A percentile compares a stretch with the other conserved stretches of the same genome.
Conservation (phyloP, 2,888 invertebrate species). For the Dioctria rufipes region DNA sequence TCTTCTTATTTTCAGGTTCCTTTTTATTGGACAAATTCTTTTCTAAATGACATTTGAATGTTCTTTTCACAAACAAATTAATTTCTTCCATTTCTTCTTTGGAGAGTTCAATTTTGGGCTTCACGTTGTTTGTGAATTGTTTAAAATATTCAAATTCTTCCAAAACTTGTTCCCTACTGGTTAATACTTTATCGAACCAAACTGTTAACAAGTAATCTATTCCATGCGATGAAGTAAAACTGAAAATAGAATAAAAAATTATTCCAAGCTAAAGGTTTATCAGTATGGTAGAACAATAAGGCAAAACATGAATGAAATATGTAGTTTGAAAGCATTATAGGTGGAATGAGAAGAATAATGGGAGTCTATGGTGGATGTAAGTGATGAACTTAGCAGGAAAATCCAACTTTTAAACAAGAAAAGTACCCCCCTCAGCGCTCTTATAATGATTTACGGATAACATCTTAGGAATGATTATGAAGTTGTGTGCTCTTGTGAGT, state of each 20-base stretch:
- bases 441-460: too few relatives aligned
- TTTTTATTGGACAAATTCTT: slow-evolving; percentile 33
- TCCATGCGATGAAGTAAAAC: slow-evolving; percentile 57
- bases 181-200: slow-evolving; percentile 65
- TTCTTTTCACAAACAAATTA: slow-evolving; percentile 64
- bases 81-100: slow-evolving; percentile 60
- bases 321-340: too few relatives aligned
- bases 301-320: too few relatives aligned
- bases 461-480: too few relatives aligned
- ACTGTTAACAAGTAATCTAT: slow-evolving; percentile 61
- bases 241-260: slow-evolving; percentile 32
- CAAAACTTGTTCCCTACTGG: slow-evolving; percentile 59
- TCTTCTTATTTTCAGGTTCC: slow-evolving; percentile 5
- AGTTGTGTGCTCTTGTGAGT: too few relatives aligned
- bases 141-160: slow-evolving; percentile 63
- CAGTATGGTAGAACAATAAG: too few relatives aligned
- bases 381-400: too few relatives aligned
- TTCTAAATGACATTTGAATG: slow-evolving; percentile 69
- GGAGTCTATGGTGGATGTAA: too few relatives aligned
- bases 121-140: slow-evolving; percentile 63
- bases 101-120: slow-evolving; percentile 61
- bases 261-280: neutral
- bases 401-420: too few relatives aligned
- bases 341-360: too few relatives aligned
- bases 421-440: too few relatives aligned